Conservation (phyloP, 2,888 invertebrate genomes). For the Leptinotarsa peninsularis region DNA sequence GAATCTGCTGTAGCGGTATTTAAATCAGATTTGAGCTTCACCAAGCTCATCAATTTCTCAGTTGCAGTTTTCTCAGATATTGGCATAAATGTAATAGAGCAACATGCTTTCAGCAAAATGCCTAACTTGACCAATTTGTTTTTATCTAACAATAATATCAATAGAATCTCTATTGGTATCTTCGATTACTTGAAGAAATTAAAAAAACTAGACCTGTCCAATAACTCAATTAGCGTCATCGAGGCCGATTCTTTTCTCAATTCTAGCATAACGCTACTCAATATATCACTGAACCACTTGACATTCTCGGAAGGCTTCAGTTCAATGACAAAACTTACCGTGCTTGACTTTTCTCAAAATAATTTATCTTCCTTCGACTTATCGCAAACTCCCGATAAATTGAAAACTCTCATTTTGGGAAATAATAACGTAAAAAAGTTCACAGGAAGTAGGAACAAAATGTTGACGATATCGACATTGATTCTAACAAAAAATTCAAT, state of each 20-base stretch:
- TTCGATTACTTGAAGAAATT: background rate
- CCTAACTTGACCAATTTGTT: background rate
- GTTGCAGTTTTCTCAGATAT: background rate
- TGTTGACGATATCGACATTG: background rate
- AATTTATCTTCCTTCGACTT: background rate
- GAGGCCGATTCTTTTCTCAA: background rate
- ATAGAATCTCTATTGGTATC: background rate
- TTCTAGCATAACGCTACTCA: background rate
- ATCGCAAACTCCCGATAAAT: background rate
- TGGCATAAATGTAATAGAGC: constrained; percentile 6
- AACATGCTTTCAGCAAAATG: background rate
- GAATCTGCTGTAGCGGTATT: background rate
- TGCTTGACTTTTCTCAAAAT: background rate
- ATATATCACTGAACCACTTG: constrained; percentile 5
- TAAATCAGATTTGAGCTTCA: background rate
- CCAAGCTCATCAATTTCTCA: background rate
- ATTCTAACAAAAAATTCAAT: background rate
- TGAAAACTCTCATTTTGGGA: background rate
- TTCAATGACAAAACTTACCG: background rate
- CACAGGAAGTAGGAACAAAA: background rate
- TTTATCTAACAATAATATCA: constrained; percentile 10
- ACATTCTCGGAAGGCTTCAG: background rate
- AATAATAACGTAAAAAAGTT: background rate
- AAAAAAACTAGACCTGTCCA: background rate
- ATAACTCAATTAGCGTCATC: background rate